Conservation (phyloP, 2,888 invertebrate species). For the Plebejus melissa region DNA sequence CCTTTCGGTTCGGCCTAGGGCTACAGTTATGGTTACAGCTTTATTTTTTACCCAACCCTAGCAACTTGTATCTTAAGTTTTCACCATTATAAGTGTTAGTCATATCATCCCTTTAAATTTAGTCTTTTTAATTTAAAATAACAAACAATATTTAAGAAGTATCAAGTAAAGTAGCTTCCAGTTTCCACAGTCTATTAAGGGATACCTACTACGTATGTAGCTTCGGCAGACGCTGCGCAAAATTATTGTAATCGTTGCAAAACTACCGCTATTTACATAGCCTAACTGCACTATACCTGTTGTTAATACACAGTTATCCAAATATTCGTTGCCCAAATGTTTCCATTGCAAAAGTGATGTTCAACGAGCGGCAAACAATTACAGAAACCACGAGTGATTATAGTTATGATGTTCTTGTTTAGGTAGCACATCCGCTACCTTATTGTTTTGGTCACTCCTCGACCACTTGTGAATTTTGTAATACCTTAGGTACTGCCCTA, state of each 20-base stretch:
- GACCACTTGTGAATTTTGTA: background rate
- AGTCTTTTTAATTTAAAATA: background rate
- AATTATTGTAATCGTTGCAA: background rate
- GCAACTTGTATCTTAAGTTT: no score
- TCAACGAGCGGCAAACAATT: background rate
- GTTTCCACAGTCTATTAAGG: no score
- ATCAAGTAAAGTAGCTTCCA: background rate
- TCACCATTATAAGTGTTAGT: background rate
- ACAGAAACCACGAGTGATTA: background rate
- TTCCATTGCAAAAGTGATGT: background rate
- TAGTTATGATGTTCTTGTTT: background rate
- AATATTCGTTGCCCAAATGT: background rate
- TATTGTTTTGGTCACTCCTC: background rate
- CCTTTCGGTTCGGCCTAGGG: no score
- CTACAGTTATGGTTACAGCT: background rate
- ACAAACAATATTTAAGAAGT: background rate
- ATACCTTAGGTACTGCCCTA: background rate
- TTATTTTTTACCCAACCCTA: background rate
- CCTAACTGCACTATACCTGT: background rate
- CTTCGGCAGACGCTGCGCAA: background rate
- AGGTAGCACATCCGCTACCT: background rate
- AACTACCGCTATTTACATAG: conserved; percentile 6
- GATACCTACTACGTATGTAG: background rate
- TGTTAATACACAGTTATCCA: background rate
- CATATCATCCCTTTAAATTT: no score